Evolutionary conservation across 2,113 vertebrate genomes (phyloP).

Genomic region (Apteryx owenii): DNA sequence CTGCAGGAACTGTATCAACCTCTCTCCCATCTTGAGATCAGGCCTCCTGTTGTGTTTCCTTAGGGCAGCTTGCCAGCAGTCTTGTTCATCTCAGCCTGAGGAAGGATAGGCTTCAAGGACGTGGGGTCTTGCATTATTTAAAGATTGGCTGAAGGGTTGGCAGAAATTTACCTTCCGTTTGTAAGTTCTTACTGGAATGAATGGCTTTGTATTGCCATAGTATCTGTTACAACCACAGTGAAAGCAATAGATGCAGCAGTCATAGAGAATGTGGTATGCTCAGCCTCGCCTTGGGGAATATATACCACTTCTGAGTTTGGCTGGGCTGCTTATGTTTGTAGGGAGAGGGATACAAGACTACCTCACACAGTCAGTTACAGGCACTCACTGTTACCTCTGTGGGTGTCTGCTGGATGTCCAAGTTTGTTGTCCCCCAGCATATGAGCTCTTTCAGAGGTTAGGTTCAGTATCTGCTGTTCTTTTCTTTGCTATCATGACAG

Average conservation of each 20-base stretch:
- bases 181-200: not conserved
- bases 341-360: not conserved
- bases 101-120: too few species aligned
- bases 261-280: fast-evolving
- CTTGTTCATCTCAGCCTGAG: too few species aligned
- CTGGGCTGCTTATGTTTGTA: not conserved
- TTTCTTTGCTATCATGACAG: too few species aligned
- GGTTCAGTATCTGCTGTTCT: not conserved
- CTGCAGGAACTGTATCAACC: not conserved
- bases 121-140: not conserved
- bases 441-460: not conserved
- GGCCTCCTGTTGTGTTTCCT: not conserved
- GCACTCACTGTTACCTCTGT: fast-evolving
- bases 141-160: not conserved
- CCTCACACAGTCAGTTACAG: too few species aligned
- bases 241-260: too few species aligned
- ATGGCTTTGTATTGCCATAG: not conserved
- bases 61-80: too few species aligned
- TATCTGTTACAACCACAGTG: too few species aligned
- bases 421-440: too few species aligned
- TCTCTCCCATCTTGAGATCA: not conserved
- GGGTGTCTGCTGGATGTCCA: not conserved
- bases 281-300: fast-evolving
- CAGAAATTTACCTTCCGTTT: not conserved
- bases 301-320: too few species aligned